phyloP scores from a whole-genome alignment of 2,113 vertebrate genomes.

The Piprites chloris region DNA sequence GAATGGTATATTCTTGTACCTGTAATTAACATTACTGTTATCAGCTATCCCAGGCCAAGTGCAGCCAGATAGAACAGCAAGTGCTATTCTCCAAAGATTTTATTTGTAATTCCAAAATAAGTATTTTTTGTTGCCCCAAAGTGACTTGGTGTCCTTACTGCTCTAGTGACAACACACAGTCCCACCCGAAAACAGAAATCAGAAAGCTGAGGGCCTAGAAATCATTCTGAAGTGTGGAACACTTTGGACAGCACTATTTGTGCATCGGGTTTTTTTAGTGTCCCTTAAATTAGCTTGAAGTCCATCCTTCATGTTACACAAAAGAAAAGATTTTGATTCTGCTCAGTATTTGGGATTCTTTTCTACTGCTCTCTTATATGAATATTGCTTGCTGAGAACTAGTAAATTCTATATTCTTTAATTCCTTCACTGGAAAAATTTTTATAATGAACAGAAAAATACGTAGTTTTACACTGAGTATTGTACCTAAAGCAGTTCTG shows the following conservation, averaged over 20 bases:
- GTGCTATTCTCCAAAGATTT: neutral
- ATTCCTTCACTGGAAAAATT: neutral
- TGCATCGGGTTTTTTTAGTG: neutral
- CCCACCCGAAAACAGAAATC: neutral
- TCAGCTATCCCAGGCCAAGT: neutral
- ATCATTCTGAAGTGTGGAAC: neutral
- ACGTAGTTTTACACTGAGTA: fast-evolving
- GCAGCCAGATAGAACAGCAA: neutral
- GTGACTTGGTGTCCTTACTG: neutral
- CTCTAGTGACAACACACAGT: neutral
- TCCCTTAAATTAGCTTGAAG: neutral
- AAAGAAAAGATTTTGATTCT: neutral
- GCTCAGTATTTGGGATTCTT: neutral
- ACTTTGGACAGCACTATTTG: neutral
- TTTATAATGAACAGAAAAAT: neutral
- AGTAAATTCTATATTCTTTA: neutral
- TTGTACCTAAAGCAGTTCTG: neutral
- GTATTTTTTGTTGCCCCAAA: neutral
- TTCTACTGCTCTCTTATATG: neutral
- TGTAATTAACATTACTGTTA: neutral
- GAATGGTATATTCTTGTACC: neutral
- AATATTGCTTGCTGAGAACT: neutral
- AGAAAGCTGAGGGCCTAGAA: neutral
- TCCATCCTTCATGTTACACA: neutral
- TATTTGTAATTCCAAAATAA: neutral